Evolutionary conservation across 92 coral and sea anemone species (phyloP), one percentile per base, ranked within the genome.

Genomic region (Palythoa grandis): DNA sequence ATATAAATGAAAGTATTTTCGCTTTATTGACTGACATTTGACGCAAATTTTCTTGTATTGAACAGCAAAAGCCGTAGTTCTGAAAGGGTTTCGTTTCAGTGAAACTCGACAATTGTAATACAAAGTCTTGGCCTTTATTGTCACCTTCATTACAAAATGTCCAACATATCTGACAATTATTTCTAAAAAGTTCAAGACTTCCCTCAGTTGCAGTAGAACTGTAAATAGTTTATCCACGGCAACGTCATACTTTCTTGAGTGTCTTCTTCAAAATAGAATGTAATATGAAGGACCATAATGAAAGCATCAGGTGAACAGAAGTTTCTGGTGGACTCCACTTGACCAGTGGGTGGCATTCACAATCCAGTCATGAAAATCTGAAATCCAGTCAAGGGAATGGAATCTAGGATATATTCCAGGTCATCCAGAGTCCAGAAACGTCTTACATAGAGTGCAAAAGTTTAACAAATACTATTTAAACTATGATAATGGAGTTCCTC

Each of bases 221-320:
- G 3, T 40, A 13, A 22, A 53, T 25, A 70, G 77, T 90, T 93
- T 94, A 69, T 85, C 90, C 90, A 85, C 86, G 82, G 86, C 85
- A 71, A 90, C 78, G 68, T 94, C 98, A 94, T 94, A 65, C 50
- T 53, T 86, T 90, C 98, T 92, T 82, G 83, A 86, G 74, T 12
- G 13, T 24, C 74, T 61, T 80, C 85, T 48, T 52, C 25, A 80
- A 52, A 80, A 80, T 11, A 5, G 74, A 80, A 43, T 20, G 74
- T 29, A 65, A 66, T 10, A 53, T 24, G 57, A 80, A 66, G 74
- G 74, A 43, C 58, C 14, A 14, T 22, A 66, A 10, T 80, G 25
- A 53, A 80, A 38, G 20, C 85, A 80, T 80, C 58, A 43, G 74
- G 73, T 22, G 74, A 40, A 66, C 61, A n/a, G 19, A 80, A 38